A percentile compares a stretch with the other conserved stretches of the same genome.
Evolutionary conservation across 2,888 invertebrate genomes (phyloP).

Genomic region (Herminia tarsipennalis): DNA sequence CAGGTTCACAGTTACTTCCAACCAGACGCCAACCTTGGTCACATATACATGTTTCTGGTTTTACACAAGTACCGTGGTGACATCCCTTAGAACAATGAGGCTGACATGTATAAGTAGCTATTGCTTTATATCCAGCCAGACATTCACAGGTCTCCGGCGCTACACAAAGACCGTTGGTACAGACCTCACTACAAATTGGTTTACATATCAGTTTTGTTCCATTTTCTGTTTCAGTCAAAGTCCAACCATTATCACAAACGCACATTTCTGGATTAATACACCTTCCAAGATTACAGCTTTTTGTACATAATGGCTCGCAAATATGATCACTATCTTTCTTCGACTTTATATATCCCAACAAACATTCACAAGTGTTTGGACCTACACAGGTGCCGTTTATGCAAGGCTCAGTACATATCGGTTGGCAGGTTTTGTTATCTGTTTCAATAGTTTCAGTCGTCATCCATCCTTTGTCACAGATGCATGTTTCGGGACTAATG

Average conservation of each 20-base stretch:
- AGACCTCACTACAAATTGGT: slow-evolving; percentile 8
- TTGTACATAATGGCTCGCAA: slow-evolving; percentile 4
- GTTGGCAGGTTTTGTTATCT: slow-evolving; percentile 41
- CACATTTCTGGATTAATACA: slow-evolving; percentile 13
- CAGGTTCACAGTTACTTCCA: too few relatives aligned
- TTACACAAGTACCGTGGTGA: slow-evolving; percentile 8
- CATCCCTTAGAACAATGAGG: slow-evolving; percentile 16
- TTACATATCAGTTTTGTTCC: slow-evolving; percentile 1
- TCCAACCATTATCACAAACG: slow-evolving; percentile 17
- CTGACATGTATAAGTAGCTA: not conserved
- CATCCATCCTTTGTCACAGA: slow-evolving; percentile 50
- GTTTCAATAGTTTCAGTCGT: slow-evolving; percentile 16
- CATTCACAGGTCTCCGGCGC: slow-evolving; percentile 21
- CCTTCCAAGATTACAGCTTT: not conserved
- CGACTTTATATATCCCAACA: slow-evolving; percentile 34
- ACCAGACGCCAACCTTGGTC: slow-evolving; percentile 14
- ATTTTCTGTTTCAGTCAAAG: not conserved
- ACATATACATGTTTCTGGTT: slow-evolving; percentile 12
- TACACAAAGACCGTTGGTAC: slow-evolving; percentile 9
- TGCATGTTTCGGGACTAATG: slow-evolving; percentile 45
- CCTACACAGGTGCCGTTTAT: slow-evolving; percentile 48
- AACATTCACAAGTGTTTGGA: slow-evolving; percentile 48
- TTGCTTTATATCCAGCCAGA: slow-evolving; percentile 5
- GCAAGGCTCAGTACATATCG: slow-evolving; percentile 32
- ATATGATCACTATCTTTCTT: not conserved